Percentiles rank a stretch among this genome's conserved stretches.
phyloP scores from a whole-genome alignment of 2,888 invertebrate species.

The Ecliptopera silaceata region DNA sequence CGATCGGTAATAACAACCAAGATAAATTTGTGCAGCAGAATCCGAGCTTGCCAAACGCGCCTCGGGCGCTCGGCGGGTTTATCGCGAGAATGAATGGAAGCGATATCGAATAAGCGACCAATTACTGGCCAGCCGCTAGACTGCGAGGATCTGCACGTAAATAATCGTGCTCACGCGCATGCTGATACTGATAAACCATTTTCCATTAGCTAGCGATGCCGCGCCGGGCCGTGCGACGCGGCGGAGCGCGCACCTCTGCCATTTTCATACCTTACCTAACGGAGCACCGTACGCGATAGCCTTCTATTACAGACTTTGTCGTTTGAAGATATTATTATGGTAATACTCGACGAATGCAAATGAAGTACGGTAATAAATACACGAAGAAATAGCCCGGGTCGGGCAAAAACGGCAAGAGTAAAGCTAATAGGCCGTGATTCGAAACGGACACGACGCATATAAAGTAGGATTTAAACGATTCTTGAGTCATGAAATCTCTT shows the following conservation, averaged over 20 bases:
- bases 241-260: constrained; percentile 50
- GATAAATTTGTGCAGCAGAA: constrained; percentile 57
- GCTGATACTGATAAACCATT: constrained; percentile 74
- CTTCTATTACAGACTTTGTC: constrained; percentile 69
- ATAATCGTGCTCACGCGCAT: constrained; percentile 76
- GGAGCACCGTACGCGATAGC: constrained; percentile 54
- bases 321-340: constrained; percentile 71
- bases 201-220: constrained; percentile 62
- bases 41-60: constrained; percentile 50
- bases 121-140: constrained; percentile 67
- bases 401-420: constrained; percentile 55
- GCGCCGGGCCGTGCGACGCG: constrained; percentile 35
- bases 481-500: constrained; percentile 43
- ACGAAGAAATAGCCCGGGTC: constrained; percentile 56
- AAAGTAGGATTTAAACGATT: constrained; percentile 48
- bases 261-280: constrained; percentile 69
- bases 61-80: constrained; percentile 60
- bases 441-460: constrained; percentile 50
- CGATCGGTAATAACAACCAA: constrained; percentile 44
- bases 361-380: constrained; percentile 70
- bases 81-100: constrained; percentile 76
- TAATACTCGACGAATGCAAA: constrained; percentile 71
- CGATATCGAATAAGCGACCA: constrained; percentile 76
- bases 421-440: constrained; percentile 53
- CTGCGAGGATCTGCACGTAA: constrained; percentile 68